phyloP scores from a whole-genome alignment of 1,140 invertebrate species.

The Drepana arcuata region DNA sequence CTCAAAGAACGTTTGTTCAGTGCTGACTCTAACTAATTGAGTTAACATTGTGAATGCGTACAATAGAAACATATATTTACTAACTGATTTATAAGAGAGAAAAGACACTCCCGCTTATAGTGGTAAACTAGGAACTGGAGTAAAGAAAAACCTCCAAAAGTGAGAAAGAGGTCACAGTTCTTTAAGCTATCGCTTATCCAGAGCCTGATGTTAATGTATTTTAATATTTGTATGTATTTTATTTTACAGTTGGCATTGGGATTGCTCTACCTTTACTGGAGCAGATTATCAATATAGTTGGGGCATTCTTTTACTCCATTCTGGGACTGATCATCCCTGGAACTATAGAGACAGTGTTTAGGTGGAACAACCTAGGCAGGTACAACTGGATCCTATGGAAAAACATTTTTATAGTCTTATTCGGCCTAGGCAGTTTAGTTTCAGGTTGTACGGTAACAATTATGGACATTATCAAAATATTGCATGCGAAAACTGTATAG shows the following conservation, averaged over 20 bases:
- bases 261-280: conserved; percentile 85
- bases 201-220: too few species aligned
- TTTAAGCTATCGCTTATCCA: too few species aligned
- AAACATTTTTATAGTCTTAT: conserved; percentile 74
- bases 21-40: too few species aligned
- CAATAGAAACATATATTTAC: too few species aligned
- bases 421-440: conserved; percentile 76
- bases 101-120: too few species aligned
- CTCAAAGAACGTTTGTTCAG: too few species aligned
- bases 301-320: conserved; percentile 88
- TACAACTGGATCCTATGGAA: conserved; percentile 79
- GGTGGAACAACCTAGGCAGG: conserved; percentile 76
- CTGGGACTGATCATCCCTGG: conserved; percentile 90
- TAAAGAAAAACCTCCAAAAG: too few species aligned
- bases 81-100: too few species aligned
- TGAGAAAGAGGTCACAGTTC: too few species aligned
- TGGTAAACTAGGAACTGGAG: too few species aligned
- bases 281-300: conserved; percentile 91
- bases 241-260: conserved; percentile 81
- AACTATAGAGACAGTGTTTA: conserved; percentile 83
- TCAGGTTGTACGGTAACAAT: conserved; percentile 72
- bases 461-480: conserved; percentile 47
- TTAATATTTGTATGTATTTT: conserved; percentile 5
- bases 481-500: conserved; percentile 33
- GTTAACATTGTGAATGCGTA: too few species aligned